phyloP scores from a whole-genome alignment of 2,113 vertebrate species.

The Thermophis baileyi region DNA sequence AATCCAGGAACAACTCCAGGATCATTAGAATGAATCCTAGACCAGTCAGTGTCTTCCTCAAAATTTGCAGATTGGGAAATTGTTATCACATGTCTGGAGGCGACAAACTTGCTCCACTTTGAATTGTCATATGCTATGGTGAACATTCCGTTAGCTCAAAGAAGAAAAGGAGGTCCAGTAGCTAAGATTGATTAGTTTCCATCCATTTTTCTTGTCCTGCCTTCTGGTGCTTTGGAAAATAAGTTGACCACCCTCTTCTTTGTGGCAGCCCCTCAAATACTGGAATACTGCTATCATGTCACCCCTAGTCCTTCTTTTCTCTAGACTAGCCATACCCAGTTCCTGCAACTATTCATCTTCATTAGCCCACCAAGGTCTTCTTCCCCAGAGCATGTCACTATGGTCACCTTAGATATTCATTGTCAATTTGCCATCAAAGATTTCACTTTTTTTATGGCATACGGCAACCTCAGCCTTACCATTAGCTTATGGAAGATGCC shows the following conservation, averaged over 20 bases:
- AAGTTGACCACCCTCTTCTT: background rate
- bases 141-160: too few relatives aligned
- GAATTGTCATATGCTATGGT: too few relatives aligned
- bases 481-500: background rate
- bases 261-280: background rate
- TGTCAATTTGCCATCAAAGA: background rate
- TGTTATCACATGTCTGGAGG: too few relatives aligned
- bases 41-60: too few relatives aligned
- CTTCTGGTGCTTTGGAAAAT: background rate
- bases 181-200: too few relatives aligned
- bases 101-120: too few relatives aligned
- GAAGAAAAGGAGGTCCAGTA: too few relatives aligned
- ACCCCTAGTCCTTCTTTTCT: background rate
- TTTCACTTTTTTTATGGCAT: background rate
- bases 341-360: background rate
- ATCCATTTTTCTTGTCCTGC: background rate
- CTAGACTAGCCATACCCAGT: background rate
- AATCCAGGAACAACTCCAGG: too few relatives aligned
- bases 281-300: background rate
- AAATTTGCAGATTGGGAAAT: too few relatives aligned
- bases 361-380: background rate
- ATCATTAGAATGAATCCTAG: too few relatives aligned
- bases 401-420: background rate
- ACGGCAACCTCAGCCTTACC: background rate
- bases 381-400: background rate